A percentile compares a stretch with the other conserved stretches of the same genome.
Evolutionary conservation across 2,888 invertebrate species (phyloP).

Genomic region (Drosophila monieri): DNA sequence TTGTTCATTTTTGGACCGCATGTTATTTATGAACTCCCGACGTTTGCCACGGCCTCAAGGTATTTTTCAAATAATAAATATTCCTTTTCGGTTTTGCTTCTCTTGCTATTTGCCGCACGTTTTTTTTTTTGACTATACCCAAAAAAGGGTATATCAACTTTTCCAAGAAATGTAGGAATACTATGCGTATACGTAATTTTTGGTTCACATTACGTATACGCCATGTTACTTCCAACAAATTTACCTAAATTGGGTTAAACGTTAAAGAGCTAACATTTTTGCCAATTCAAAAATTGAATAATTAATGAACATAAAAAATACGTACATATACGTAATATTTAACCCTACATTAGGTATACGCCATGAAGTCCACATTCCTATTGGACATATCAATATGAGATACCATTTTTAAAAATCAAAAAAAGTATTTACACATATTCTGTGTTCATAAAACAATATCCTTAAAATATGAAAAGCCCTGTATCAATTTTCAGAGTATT

Average conservation of each 20-base stretch:
- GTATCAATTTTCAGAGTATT: constrained; percentile 8
- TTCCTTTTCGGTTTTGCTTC: constrained; percentile 48
- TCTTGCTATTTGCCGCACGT: constrained; percentile 20
- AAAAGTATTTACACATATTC: too few species aligned
- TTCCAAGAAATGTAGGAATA: neutral
- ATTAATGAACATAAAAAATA: too few species aligned
- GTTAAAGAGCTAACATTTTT: too few species aligned
- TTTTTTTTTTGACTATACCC: too few species aligned
- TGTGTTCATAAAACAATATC: too few species aligned
- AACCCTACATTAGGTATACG: too few species aligned
- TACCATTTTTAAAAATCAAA: too few species aligned
- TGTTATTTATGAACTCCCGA: constrained; percentile 72
- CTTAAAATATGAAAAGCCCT: too few species aligned
- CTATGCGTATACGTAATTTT: neutral
- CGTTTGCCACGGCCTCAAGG: constrained; percentile 57
- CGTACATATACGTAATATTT: too few species aligned
- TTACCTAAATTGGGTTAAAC: neutral
- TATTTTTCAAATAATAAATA: constrained; percentile 73
- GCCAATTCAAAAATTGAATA: too few species aligned
- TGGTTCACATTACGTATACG: neutral
- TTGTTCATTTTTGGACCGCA: constrained; percentile 55
- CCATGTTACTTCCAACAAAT: neutral
- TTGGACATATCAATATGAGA: too few species aligned
- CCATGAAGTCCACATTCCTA: too few species aligned
- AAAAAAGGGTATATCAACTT: constrained; percentile 17